phyloP scores from a whole-genome alignment of 2,888 invertebrate species.

The Phyllotreta cruciferae region DNA sequence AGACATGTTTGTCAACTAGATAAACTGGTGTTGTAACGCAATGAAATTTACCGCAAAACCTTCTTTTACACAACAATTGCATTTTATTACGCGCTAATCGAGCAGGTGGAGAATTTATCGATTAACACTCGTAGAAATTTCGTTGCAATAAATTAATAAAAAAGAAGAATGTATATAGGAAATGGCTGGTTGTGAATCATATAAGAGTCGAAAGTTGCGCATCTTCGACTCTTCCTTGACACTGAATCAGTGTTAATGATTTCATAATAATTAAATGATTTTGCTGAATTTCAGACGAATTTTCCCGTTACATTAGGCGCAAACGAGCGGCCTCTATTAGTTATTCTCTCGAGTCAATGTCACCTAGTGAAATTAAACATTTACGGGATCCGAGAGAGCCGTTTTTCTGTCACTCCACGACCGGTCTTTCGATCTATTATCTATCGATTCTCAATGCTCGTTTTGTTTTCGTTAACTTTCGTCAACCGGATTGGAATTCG shows the following conservation, averaged over 20 bases:
- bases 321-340: constrained; percentile 18
- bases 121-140: too few relatives aligned
- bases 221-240: not conserved
- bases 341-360: constrained; percentile 24
- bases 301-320: constrained; percentile 9
- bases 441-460: constrained; percentile 1
- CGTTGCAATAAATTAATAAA: too few relatives aligned
- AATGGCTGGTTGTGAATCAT: too few relatives aligned
- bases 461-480: constrained; percentile 20
- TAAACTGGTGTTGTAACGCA: not conserved
- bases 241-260: not conserved
- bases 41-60: too few relatives aligned
- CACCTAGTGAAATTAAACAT: constrained; percentile 28
- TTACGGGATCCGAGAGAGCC: constrained; percentile 15
- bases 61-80: not conserved
- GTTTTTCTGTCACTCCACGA: constrained; percentile 9
- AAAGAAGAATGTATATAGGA: too few relatives aligned
- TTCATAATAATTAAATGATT: not conserved
- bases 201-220: too few relatives aligned
- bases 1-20: constrained; percentile 5
- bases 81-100: not conserved
- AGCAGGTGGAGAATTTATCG: too few relatives aligned
- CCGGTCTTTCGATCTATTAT: constrained; percentile 20
- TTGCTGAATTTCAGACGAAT: not conserved
- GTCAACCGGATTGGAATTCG: constrained; percentile 18